These are phyloP conservation scores for Actenoides lindsayi DNA, from an alignment of 2,113 vertebrate genomes.

Conservation along the genomic window DNA sequence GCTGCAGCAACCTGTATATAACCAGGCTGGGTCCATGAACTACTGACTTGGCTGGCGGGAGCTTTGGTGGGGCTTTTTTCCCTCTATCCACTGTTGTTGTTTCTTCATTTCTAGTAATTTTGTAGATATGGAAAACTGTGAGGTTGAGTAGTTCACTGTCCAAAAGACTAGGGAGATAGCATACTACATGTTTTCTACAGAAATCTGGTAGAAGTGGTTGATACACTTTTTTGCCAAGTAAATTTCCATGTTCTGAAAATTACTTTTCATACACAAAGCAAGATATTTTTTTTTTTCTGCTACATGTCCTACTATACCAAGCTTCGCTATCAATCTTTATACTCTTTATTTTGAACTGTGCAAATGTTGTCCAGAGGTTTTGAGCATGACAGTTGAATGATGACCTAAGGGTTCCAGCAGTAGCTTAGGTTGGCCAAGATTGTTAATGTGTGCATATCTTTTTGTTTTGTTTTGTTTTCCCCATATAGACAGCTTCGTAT, in stretches of 20 bases:
- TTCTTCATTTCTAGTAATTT: background rate
- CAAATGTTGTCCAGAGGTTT: background rate
- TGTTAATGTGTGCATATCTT: background rate
- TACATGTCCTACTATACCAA: background rate
- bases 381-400: background rate
- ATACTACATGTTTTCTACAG: background rate
- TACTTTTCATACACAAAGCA: background rate
- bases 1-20: background rate
- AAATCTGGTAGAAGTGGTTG: background rate
- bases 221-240: background rate
- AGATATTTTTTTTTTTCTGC: background rate
- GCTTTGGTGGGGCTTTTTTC: background rate
- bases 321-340: background rate
- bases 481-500: constrained; percentile 86
- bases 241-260: background rate
- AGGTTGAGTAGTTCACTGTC: background rate
- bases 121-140: background rate
- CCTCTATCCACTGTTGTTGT: background rate
- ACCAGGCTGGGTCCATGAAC: accelerated
- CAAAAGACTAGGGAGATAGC: background rate
- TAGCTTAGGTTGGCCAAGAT: background rate
- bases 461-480: background rate
- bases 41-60: background rate
- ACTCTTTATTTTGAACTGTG: background rate
- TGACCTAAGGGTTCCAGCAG: background rate